phyloP scores from a whole-genome alignment of 2,797 vertebrate species.

The Pipistrellus pipistrellus region DNA sequence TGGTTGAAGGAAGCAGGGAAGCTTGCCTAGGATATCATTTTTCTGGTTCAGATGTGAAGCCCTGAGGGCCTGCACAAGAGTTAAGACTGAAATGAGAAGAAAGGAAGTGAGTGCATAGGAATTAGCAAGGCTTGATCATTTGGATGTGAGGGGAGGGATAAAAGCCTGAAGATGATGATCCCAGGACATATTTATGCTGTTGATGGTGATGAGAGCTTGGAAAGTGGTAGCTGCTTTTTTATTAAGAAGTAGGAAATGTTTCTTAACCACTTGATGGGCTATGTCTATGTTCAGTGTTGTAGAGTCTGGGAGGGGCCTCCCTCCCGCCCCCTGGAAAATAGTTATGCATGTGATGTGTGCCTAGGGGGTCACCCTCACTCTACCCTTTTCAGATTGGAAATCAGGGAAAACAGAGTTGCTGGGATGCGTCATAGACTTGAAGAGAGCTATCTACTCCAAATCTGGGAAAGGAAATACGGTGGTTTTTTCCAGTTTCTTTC shows the following conservation, averaged over 20 bases:
- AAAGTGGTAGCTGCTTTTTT: slow-evolving; percentile 48
- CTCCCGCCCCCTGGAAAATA: background rate
- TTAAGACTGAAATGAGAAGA: background rate
- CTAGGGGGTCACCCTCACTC: background rate
- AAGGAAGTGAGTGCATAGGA: background rate
- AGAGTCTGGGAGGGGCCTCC: background rate
- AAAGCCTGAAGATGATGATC: background rate
- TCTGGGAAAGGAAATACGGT: slow-evolving; percentile 67
- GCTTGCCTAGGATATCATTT: background rate
- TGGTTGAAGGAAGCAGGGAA: slow-evolving; percentile 41
- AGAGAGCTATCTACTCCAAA: slow-evolving; percentile 42
- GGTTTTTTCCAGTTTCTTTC: slow-evolving; percentile 71
- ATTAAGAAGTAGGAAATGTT: slow-evolving; percentile 45
- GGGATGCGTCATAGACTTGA: slow-evolving; percentile 43
- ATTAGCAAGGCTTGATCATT: background rate
- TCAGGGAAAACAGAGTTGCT: slow-evolving; percentile 22
- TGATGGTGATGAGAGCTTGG: slow-evolving; percentile 9
- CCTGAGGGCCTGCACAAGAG: background rate
- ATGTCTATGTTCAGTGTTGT: background rate
- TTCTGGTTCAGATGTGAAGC: slow-evolving; percentile 1
- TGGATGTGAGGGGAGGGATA: background rate
- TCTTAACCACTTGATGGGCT: slow-evolving; percentile 13
- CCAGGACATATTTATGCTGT: slow-evolving; percentile 31
- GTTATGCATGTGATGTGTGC: background rate
- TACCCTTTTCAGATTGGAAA: slow-evolving; percentile 40